Evolutionary conservation across 1,140 invertebrate species (phyloP), one percentile per base, ranked within the genome.

Genomic region (Holotrichia oblita): DNA sequence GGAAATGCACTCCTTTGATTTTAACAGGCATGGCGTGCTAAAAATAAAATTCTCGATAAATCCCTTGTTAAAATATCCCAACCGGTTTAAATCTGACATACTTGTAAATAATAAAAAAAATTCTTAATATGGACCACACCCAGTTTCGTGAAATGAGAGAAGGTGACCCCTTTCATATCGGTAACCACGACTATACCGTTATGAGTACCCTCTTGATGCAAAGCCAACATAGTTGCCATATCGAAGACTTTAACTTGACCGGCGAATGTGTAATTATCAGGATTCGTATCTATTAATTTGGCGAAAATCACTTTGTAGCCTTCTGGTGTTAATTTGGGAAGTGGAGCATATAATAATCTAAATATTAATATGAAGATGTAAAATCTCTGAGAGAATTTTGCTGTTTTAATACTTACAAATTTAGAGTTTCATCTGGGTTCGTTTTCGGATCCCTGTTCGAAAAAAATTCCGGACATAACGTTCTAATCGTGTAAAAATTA

Each of bases 1-100:
- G 87, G 78, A 93, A 92, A 84, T 94, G 93, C 0, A 94, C 85
- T 0, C 89, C 89, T 80, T 91, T 91, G 2, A 94, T 81, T 74
- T 90, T 87, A 0, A 93, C 87, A 0, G 93, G 90, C 79, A 85
- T 79, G 2, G 80, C 81, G 76, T 84, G 82, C 85, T 85, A 34
- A 78, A 81, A n/a, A n/a, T n/a, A n/a, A n/a, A n/a, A n/a, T n/a
- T n/a, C n/a, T n/a, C n/a, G n/a, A n/a, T n/a, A n/a, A n/a, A n/a
- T n/a, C n/a, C n/a, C n/a, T n/a, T n/a, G n/a, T n/a, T n/a, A n/a
- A n/a, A n/a, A n/a, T n/a, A n/a, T n/a, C n/a, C n/a, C n/a, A n/a
- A n/a, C n/a, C n/a, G n/a, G n/a, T n/a, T 34, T 4, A 34, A 34
- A 34, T 34, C 4, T n/a, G 42, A 4, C 48, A 17, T 83, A 91